Base-by-base conservation (phyloP, 2,113 vertebrate genomes). In the Oxygymnocypris stewartii region DNA sequence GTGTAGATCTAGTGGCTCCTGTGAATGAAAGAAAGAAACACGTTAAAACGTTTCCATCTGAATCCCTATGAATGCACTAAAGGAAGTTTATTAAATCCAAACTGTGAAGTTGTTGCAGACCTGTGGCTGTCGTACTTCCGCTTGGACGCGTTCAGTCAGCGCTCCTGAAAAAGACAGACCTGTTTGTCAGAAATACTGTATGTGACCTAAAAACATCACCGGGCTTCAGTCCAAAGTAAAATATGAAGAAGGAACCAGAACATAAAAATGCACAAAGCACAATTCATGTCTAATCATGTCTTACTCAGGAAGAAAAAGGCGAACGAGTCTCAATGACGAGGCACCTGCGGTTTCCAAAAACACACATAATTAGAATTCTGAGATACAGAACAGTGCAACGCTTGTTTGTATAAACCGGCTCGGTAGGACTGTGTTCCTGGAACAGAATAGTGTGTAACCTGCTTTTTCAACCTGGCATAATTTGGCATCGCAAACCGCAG, bases 401-500 rank as follows among this genome's bases (percentile, higher is more conserved):
- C 74, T 57, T 79, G 90, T 88, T 90, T 69, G 44, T 73, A 75
- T 49, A 69, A 91, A 92, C 89, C 85, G 79, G 89, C 87, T 87
- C 81, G 92, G 85, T 90, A 63, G 87, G 87, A 91, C 73, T 85
- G 79, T 88, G 90, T 91, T 86, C 49, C 76, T 65, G 65, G 54
- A 91, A 89, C 67, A 85, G 79, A 88, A 87, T 82, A 89, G 90
- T 73, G 65, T 11, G 9, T 42, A 54, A 65, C 59, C 63, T 10
- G 44, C 76, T 78, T 44, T 63, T 51, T 63, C 40, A 82, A 69
- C 88, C 23, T 79, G 85, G 67, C 31, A 85, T 82, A 73, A 82
- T 85, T 54, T 88, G 77, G 79, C 90, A 88, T 4, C 6, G 28
- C 11, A 79, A 83, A 87, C 86, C 73, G 1, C 79, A 88, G 76